These are phyloP conservation scores for Capricornis sumatraensis DNA, from an alignment of 2,113 vertebrate species.

Conservation along the genomic window DNA sequence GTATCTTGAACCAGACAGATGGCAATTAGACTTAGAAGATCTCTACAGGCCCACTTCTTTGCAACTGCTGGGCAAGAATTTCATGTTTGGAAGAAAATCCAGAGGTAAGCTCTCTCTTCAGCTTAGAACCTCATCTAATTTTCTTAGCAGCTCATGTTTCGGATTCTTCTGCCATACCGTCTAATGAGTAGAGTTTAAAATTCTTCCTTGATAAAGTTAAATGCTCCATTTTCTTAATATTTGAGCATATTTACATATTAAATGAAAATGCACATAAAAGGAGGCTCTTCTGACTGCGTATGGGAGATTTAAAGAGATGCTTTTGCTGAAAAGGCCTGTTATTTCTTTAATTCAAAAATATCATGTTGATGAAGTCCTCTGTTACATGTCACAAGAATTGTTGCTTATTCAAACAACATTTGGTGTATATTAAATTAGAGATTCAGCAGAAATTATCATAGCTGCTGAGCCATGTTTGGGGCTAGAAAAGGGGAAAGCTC, in stretches of 20 bases:
- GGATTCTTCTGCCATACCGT: background rate
- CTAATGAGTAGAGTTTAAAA: background rate
- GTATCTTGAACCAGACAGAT: constrained; percentile 95
- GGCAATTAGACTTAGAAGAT: constrained; percentile 96
- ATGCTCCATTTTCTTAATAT: background rate
- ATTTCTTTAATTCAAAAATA: background rate
- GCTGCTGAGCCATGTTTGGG: background rate
- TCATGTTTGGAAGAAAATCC: constrained; percentile 91
- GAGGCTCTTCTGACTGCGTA: background rate
- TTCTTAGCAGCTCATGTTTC: background rate
- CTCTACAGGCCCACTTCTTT: constrained; percentile 93
- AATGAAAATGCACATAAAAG: background rate
- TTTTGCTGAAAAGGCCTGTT: background rate
- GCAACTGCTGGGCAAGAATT: constrained; percentile 95
- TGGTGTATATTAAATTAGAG: background rate
- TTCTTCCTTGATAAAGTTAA: background rate
- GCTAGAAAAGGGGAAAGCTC: background rate
- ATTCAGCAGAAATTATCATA: background rate
- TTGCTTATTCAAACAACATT: background rate
- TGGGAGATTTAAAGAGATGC: background rate
- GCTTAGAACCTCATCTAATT: background rate
- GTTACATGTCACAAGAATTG: background rate
- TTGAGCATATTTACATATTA: background rate
- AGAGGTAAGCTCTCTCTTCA: constrained; percentile 84
- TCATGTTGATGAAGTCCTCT: background rate